These are phyloP conservation scores for Caenorhabditis virilis DNA, from an alignment of 2,888 invertebrate species.

Conservation along the genomic window DNA sequence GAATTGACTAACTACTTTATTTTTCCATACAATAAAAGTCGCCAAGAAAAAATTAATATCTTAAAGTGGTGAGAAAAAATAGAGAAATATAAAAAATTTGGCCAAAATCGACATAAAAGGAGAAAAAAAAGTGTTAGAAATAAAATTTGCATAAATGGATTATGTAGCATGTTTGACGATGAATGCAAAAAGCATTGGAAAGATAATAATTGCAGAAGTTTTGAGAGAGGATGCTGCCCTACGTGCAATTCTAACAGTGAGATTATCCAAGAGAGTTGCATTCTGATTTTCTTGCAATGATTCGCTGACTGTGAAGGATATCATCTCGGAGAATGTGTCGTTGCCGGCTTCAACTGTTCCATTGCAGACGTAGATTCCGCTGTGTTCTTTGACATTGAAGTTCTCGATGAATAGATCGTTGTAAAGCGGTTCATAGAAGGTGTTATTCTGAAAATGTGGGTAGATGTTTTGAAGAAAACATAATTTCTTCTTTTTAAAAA, in stretches of 20 bases:
- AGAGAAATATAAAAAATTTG: no score
- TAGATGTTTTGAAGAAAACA: no score
- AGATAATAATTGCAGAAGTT: no score
- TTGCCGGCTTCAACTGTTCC: slow-evolving; percentile 22
- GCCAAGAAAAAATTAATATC: no score
- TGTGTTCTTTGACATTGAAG: slow-evolving; percentile 32
- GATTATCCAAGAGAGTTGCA: slow-evolving; percentile 16
- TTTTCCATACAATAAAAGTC: no score
- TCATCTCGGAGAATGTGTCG: slow-evolving; percentile 14
- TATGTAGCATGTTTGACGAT: no score
- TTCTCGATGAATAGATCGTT: slow-evolving; percentile 26
- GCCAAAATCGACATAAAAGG: background rate
- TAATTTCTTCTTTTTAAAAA: no score
- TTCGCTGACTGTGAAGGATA: slow-evolving; percentile 22
- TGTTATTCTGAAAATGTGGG: slow-evolving; percentile 29
- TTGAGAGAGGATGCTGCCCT: no score
- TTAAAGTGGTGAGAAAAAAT: no score
- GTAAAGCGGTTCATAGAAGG: slow-evolving; percentile 20
- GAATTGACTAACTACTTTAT: no score
- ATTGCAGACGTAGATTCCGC: slow-evolving; percentile 31
- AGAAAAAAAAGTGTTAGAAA: background rate
- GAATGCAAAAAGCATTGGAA: no score
- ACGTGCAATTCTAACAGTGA: slow-evolving; percentile 3
- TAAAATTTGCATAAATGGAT: background rate
- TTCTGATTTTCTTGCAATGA: slow-evolving; percentile 19